These are phyloP conservation scores for Dusona sp. DNA, from an alignment of 2,888 invertebrate species.

Conservation along the genomic window DNA sequence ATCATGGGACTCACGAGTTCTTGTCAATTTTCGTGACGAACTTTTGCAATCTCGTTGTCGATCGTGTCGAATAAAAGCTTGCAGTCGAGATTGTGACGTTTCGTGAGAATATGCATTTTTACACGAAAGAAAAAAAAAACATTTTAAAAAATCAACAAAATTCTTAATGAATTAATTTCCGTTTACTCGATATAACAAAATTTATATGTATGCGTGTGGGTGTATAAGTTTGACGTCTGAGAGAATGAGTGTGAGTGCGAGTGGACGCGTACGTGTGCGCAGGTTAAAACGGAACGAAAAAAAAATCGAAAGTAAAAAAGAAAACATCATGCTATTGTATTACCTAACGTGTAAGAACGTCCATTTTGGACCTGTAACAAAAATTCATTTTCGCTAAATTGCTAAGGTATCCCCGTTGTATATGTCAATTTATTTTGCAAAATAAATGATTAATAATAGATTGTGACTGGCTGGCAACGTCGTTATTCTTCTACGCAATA, in stretches of 20 bases:
- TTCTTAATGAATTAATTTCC: slow-evolving; percentile 23
- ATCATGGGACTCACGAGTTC: slow-evolving; percentile 64
- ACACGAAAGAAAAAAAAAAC: slow-evolving; percentile 35
- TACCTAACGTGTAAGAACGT: slow-evolving; percentile 67
- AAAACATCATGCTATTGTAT: slow-evolving; percentile 70
- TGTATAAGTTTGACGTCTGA: not conserved
- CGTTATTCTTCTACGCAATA: slow-evolving; percentile 56
- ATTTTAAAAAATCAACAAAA: slow-evolving; percentile 23
- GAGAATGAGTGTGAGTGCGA: slow-evolving; percentile 4
- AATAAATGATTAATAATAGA: slow-evolving; percentile 78
- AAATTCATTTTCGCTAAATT: slow-evolving; percentile 77
- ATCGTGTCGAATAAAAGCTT: slow-evolving; percentile 46
- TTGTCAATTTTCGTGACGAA: slow-evolving; percentile 67
- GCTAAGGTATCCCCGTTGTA: slow-evolving; percentile 80
- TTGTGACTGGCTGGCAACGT: slow-evolving; percentile 70
- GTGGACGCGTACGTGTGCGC: slow-evolving; percentile 33
- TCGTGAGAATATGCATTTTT: slow-evolving; percentile 56
- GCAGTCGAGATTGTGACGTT: slow-evolving; percentile 64
- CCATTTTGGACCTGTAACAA: slow-evolving; percentile 70
- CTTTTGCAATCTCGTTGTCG: slow-evolving; percentile 60
- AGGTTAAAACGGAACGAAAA: slow-evolving; percentile 71
- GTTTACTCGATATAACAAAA: slow-evolving; percentile 9
- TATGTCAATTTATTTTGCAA: slow-evolving; percentile 84
- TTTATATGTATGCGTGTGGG: slow-evolving; percentile 13
- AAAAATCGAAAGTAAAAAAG: slow-evolving; percentile 76